Base-by-base conservation (phyloP, 2,113 vertebrate genomes). In the Podocnemis expansa region DNA sequence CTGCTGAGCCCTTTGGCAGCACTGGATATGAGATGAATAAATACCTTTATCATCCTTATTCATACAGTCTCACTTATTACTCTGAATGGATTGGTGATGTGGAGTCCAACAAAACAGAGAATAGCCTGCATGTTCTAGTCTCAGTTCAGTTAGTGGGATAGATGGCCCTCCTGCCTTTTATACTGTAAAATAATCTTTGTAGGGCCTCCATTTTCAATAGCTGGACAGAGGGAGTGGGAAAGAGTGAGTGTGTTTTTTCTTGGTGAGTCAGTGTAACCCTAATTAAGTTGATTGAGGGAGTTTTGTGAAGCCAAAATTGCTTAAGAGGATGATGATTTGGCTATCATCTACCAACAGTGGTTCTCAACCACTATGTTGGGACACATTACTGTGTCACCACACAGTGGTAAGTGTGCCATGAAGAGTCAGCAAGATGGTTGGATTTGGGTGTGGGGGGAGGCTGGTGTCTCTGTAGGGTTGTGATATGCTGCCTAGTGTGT, bases 211-310 rank as follows among this genome's bases (percentile, higher is more conserved):
- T 41, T 80, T 93, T n/a, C 43, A 88, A 73, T 79, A 19, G 89
- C 27, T 0, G 5, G 89, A 81, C 73, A 91, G 85, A 81, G 93
- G 27, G n/a, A n/a, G n/a, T n/a, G n/a, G n/a, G n/a, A n/a, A n/a
- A n/a, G n/a, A n/a, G n/a, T n/a, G 49, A 90, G 89, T 95, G 93
- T 89, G 93, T 13, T 16, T 91, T 91, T 82, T 84, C 90, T 88
- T 63, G 49, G 58, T 93, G 85, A 88, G 93, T 94, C 82, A 85
- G 84, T 83, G 52, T 92, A 91, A 93, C 97, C 82, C 83, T 87
- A 88, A 88, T 94, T 90, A 80, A 60, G 93, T 92, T 82, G 93
- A 84, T 82, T 93, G 89, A 88, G 38, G 81, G 84, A 92, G 92
- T 91, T 90, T 60, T 92, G 25, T 83, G 76, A 93, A 94, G 88